Evolutionary conservation across 2,888 invertebrate genomes (phyloP).

Genomic region (Monochamus alternatus): DNA sequence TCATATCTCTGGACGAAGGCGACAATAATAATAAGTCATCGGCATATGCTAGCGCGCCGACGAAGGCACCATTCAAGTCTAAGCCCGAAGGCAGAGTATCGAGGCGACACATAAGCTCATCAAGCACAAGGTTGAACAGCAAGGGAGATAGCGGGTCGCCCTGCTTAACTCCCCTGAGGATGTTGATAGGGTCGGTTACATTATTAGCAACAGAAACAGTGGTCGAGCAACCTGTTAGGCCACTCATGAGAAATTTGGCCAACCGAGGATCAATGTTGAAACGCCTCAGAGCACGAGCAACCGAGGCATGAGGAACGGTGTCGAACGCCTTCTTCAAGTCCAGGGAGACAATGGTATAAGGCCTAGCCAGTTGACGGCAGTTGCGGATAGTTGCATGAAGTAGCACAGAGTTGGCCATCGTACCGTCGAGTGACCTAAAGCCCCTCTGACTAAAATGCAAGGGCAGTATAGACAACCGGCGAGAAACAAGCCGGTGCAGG

Average conservation of each 20-base stretch:
- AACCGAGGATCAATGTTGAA: conserved; percentile 27
- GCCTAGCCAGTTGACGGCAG: conserved; percentile 3
- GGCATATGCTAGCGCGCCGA: conserved; percentile 39
- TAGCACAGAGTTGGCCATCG: conserved; percentile 42
- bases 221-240: conserved; percentile 27
- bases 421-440: conserved; percentile 46
- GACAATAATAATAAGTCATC: conserved; percentile 43
- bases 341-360: conserved; percentile 40
- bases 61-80: not conserved
- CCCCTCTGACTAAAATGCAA: conserved; percentile 45
- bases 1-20: not conserved
- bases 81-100: conserved; percentile 19
- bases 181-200: conserved; percentile 12
- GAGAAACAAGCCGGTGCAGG: conserved; percentile 36
- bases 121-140: conserved; percentile 43
- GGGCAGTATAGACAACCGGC: conserved; percentile 23
- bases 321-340: conserved; percentile 53
- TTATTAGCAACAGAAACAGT: conserved; percentile 16
- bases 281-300: conserved; percentile 40
- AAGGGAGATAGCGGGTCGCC: conserved; percentile 44
- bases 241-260: conserved; percentile 32
- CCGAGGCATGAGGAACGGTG: conserved; percentile 43
- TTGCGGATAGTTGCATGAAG: conserved; percentile 41
- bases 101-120: conserved; percentile 28
- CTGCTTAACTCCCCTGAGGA: conserved; percentile 43